These are phyloP conservation scores for Phaonia tiefii DNA, from an alignment of 2,888 invertebrate species.

Conservation along the genomic window DNA sequence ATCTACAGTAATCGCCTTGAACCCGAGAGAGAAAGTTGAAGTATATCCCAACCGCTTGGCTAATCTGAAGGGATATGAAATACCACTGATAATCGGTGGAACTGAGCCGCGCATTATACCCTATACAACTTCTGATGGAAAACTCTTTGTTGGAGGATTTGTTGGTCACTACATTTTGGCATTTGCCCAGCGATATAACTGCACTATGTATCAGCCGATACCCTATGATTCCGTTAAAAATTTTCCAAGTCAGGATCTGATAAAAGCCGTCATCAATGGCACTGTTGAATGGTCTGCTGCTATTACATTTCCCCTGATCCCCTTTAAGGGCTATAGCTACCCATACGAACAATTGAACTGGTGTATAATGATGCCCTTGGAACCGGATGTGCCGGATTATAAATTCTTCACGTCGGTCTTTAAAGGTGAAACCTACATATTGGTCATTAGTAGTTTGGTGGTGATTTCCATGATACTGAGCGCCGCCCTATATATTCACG, in stretches of 20 bases:
- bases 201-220: slow-evolving; percentile 67
- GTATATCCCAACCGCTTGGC: slow-evolving; percentile 72
- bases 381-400: slow-evolving; percentile 72
- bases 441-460: slow-evolving; percentile 68
- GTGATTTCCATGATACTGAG: slow-evolving; percentile 72
- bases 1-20: not conserved
- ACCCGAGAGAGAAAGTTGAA: not conserved
- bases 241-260: slow-evolving; percentile 67
- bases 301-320: slow-evolving; percentile 66
- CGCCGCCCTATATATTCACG: slow-evolving; percentile 67
- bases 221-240: slow-evolving; percentile 32
- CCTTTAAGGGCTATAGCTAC: slow-evolving; percentile 69
- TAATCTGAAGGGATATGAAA: slow-evolving; percentile 70
- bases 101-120: slow-evolving; percentile 72
- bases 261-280: slow-evolving; percentile 70
- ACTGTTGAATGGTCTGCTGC: slow-evolving; percentile 73
- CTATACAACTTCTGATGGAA: slow-evolving; percentile 65
- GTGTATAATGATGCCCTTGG: slow-evolving; percentile 76
- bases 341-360: slow-evolving; percentile 72
- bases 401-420: slow-evolving; percentile 74
- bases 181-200: slow-evolving; percentile 73
- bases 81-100: slow-evolving; percentile 72
- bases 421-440: slow-evolving; percentile 70
- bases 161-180: slow-evolving; percentile 72
- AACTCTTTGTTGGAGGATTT: slow-evolving; percentile 69